phyloP scores from a whole-genome alignment of 2,113 vertebrate genomes.

The Danionella cerebrum region DNA sequence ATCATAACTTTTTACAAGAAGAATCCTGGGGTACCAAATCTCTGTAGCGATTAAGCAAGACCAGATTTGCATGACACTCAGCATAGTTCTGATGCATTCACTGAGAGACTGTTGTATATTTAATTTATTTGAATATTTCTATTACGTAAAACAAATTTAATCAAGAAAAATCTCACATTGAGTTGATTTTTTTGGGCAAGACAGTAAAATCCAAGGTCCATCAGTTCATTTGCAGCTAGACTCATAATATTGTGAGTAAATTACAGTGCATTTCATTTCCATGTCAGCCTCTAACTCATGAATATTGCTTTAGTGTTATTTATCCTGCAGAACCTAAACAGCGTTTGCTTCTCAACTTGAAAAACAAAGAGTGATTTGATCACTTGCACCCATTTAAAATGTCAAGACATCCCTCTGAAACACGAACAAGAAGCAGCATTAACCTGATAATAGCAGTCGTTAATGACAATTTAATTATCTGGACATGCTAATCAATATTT shows the following conservation, averaged over 20 bases:
- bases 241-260: constrained; percentile 40
- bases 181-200: too few species aligned
- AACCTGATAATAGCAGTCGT: constrained; percentile 14
- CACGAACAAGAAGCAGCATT: constrained; percentile 47
- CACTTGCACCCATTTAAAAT: constrained; percentile 50
- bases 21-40: too few species aligned
- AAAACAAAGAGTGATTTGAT: constrained; percentile 52
- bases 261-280: constrained; percentile 28
- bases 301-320: constrained; percentile 37
- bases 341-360: constrained; percentile 46
- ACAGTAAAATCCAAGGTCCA: constrained; percentile 23
- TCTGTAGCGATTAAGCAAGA: too few species aligned
- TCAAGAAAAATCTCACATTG: not conserved
- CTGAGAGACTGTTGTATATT: too few species aligned
- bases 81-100: too few species aligned
- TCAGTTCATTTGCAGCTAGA: constrained; percentile 38
- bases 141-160: not conserved
- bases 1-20: too few species aligned
- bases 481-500: constrained; percentile 3
- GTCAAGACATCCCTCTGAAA: constrained; percentile 36
- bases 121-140: too few species aligned
- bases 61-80: too few species aligned
- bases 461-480: constrained; percentile 27
- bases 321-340: constrained; percentile 48
- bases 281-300: constrained; percentile 40